Percentiles rank a stretch among this genome's conserved stretches.
phyloP scores from a whole-genome alignment of 2,888 invertebrate species.

The Xylocampa areola region DNA sequence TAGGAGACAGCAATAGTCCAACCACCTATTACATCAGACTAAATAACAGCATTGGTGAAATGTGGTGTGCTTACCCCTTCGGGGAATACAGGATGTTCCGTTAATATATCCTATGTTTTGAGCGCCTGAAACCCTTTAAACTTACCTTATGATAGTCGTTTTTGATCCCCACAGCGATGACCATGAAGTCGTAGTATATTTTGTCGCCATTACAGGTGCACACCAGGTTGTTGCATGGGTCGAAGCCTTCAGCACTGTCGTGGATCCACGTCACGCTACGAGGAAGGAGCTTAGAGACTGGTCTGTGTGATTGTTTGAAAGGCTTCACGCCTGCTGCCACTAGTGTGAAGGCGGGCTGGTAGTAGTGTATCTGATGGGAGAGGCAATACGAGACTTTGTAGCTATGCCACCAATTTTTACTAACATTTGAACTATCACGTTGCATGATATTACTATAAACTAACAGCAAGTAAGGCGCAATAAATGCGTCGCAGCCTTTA shows the following conservation, averaged over 20 bases:
- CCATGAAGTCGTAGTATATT: slow-evolving; percentile 94
- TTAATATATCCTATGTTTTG: too few relatives aligned
- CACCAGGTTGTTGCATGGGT: slow-evolving; percentile 93
- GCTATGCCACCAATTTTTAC: too few relatives aligned
- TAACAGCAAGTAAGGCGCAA: too few relatives aligned
- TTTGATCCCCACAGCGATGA: slow-evolving; percentile 95
- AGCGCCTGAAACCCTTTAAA: neutral
- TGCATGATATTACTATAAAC: too few relatives aligned
- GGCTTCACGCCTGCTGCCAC: slow-evolving; percentile 96
- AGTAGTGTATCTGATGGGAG: slow-evolving; percentile 94
- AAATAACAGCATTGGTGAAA: too few relatives aligned
- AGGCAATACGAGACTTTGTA: neutral
- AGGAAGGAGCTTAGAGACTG: slow-evolving; percentile 93
- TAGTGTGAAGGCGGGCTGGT: slow-evolving; percentile 98
- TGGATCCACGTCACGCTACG: slow-evolving; percentile 93
- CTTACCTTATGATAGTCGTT: slow-evolving; percentile 94
- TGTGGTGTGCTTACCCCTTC: too few relatives aligned
- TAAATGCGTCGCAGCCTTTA: too few relatives aligned
- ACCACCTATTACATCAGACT: too few relatives aligned
- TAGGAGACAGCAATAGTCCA: too few relatives aligned
- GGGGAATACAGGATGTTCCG: too few relatives aligned
- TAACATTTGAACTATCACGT: too few relatives aligned
- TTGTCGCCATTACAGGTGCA: slow-evolving; percentile 91
- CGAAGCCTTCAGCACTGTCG: slow-evolving; percentile 92
- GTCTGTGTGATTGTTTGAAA: slow-evolving; percentile 90